Percentiles rank a stretch among this genome's conserved stretches.
These are phyloP conservation scores for Serilophus lunatus DNA, from an alignment of 2,113 vertebrate genomes.

Conservation along the genomic window DNA sequence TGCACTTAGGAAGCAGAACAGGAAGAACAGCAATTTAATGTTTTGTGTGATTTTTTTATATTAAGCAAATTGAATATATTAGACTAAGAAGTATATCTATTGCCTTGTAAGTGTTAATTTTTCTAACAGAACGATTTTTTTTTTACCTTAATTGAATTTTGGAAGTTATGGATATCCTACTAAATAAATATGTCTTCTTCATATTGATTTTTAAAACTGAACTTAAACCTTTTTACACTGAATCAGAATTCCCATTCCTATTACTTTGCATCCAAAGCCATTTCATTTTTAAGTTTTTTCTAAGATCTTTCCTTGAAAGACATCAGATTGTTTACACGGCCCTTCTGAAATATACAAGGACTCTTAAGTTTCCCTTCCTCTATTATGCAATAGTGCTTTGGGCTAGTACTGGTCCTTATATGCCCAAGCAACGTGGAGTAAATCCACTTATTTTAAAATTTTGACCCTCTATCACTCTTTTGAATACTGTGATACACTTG, in stretches of 20 bases:
- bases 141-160: background rate
- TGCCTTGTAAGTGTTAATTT: background rate
- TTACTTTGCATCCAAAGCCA: background rate
- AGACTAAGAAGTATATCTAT: background rate
- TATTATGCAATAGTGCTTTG: background rate
- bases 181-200: background rate
- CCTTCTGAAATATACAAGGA: background rate
- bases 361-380: background rate
- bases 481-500: background rate
- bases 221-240: background rate
- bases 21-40: background rate
- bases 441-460: background rate
- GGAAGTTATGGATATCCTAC: background rate
- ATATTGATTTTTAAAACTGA: background rate
- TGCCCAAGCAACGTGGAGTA: background rate
- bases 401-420: background rate
- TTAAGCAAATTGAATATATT: background rate
- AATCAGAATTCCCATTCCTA: background rate
- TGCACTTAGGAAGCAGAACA: background rate
- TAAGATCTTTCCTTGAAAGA: background rate
- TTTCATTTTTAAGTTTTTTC: background rate
- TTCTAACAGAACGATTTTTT: background rate
- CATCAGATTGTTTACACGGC: background rate
- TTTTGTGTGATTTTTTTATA: background rate
- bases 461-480: background rate